These are phyloP conservation scores for Plemyria rubiginata DNA, from an alignment of 2,888 invertebrate genomes.

Conservation along the genomic window DNA sequence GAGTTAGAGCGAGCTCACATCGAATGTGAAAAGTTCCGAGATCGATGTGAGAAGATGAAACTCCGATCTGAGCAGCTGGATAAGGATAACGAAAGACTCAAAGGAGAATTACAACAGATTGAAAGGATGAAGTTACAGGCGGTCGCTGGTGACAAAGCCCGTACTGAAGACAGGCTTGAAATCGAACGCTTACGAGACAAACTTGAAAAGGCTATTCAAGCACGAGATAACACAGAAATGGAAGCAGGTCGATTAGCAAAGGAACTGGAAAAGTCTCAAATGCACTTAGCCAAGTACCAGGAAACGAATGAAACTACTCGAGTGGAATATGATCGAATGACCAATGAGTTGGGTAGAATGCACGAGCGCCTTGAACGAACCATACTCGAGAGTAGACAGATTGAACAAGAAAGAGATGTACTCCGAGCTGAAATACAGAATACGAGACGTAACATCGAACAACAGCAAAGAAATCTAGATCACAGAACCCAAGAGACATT, in stretches of 20 bases:
- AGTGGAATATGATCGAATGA: slow-evolving; percentile 94
- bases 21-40: slow-evolving; percentile 94
- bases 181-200: slow-evolving; percentile 94
- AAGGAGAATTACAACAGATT: slow-evolving; percentile 86
- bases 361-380: slow-evolving; percentile 92
- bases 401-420: slow-evolving; percentile 90
- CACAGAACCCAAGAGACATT: slow-evolving; percentile 90
- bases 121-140: slow-evolving; percentile 90
- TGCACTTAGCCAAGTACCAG: slow-evolving; percentile 92
- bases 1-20: slow-evolving; percentile 94
- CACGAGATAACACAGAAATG: slow-evolving; percentile 92
- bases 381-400: slow-evolving; percentile 87
- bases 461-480: slow-evolving; percentile 87
- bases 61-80: slow-evolving; percentile 88
- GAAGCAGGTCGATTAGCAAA: slow-evolving; percentile 93
- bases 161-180: slow-evolving; percentile 89
- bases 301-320: slow-evolving; percentile 93
- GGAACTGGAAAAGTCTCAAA: slow-evolving; percentile 93
- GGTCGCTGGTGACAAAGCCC: slow-evolving; percentile 86
- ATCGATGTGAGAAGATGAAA: slow-evolving; percentile 93
- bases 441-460: slow-evolving; percentile 86
- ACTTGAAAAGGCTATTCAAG: slow-evolving; percentile 92
- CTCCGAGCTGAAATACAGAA: slow-evolving; percentile 89
- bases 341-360: slow-evolving; percentile 91
- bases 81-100: slow-evolving; percentile 82